phyloP scores from a whole-genome alignment of 2,888 invertebrate genomes.

The Glyphotaelius pellucidus region DNA sequence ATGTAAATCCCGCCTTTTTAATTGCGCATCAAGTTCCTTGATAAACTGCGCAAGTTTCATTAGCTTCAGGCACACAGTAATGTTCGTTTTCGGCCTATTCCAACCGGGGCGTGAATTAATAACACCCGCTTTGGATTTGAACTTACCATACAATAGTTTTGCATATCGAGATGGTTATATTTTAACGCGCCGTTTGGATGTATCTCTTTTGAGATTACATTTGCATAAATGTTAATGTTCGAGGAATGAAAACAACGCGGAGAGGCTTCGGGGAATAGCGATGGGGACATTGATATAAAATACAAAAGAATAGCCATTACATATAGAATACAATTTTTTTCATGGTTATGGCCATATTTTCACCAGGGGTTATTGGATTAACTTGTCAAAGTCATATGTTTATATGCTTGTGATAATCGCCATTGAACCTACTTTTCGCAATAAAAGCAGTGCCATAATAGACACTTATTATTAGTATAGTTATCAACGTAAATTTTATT shows the following conservation, averaged over 20 bases:
- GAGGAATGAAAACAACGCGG: conserved; percentile 22
- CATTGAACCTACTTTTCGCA: no score
- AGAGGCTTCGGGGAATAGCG: neutral
- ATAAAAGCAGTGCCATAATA: no score
- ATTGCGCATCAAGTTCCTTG: conserved; percentile 9
- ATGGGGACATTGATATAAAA: neutral
- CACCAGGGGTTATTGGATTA: no score
- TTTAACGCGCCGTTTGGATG: neutral
- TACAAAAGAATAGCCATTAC: neutral
- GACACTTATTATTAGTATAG: no score
- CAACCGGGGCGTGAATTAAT: neutral
- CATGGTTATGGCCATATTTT: no score
- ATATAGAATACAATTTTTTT: no score
- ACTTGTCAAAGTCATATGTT: no score
- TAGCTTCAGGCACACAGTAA: conserved; percentile 40
- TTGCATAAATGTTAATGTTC: conserved; percentile 42
- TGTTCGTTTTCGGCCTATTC: conserved; percentile 12
- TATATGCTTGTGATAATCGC: no score
- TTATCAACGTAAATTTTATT: no score
- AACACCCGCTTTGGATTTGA: neutral
- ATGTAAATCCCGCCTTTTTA: conserved; percentile 39
- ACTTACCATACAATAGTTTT: neutral
- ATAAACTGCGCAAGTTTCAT: conserved; percentile 37
- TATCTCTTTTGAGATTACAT: conserved; percentile 39
- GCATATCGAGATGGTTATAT: conserved; percentile 15